Evolutionary conservation across 2,113 vertebrate genomes (phyloP).

Genomic region (Laticauda laticaudata): DNA sequence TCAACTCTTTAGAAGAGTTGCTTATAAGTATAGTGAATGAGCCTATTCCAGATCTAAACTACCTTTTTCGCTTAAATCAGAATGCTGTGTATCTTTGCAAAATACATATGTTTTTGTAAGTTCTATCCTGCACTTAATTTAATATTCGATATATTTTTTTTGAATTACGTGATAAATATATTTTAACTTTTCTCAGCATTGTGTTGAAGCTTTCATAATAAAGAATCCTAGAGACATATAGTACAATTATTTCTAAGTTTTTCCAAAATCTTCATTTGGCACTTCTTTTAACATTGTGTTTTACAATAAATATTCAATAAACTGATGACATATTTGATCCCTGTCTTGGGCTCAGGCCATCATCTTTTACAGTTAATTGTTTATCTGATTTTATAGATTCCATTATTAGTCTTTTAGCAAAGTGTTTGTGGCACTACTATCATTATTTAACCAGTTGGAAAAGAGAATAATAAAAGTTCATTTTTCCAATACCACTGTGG

Average conservation of each 20-base stretch:
- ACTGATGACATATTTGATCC: neutral
- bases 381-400: slow-evolving; percentile 44
- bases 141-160: neutral
- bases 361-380: slow-evolving; percentile 15
- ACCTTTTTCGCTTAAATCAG: neutral
- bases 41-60: neutral
- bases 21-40: neutral
- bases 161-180: neutral
- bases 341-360: neutral
- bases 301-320: slow-evolving; percentile 70
- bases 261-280: slow-evolving; percentile 67
- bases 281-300: slow-evolving; percentile 76
- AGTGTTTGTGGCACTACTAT: slow-evolving; percentile 18
- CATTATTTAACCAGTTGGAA: slow-evolving; percentile 39
- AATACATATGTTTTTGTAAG: neutral
- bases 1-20: neutral
- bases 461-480: slow-evolving; percentile 24
- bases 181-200: neutral
- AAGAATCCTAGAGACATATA: slow-evolving; percentile 26
- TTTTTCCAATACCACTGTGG: slow-evolving; percentile 23
- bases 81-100: neutral
- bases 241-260: slow-evolving; percentile 48
- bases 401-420: slow-evolving; percentile 39
- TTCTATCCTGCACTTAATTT: slow-evolving; percentile 14
- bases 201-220: neutral